phyloP scores from a whole-genome alignment of 1,140 invertebrate genomes.

The Pomacea maculata region DNA sequence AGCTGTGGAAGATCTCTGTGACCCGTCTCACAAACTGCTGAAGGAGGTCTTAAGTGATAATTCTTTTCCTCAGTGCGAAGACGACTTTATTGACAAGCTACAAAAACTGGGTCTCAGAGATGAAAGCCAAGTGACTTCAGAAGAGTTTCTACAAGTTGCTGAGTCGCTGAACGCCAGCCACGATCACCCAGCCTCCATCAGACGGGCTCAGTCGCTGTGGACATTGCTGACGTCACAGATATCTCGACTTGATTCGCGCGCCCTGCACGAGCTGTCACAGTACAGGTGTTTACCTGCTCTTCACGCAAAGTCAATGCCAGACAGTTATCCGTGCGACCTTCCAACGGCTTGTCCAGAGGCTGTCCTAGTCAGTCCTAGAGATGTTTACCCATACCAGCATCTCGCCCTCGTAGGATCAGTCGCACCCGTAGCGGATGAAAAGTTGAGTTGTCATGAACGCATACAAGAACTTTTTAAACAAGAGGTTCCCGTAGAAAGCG shows the following conservation, averaged over 20 bases:
- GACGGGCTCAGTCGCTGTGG: too few relatives aligned
- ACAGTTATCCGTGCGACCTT: slow-evolving; percentile 6
- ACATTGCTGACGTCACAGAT: too few relatives aligned
- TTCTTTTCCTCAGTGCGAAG: slow-evolving; percentile 24
- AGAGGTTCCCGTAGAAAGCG: neutral
- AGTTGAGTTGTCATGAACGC: neutral
- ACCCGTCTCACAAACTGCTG: slow-evolving; percentile 14
- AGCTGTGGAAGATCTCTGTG: slow-evolving; percentile 22
- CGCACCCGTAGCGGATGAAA: neutral
- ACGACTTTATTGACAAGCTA: slow-evolving; percentile 10
- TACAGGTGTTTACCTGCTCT: slow-evolving; percentile 8
- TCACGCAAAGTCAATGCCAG: slow-evolving; percentile 3
- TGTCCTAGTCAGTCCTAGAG: neutral
- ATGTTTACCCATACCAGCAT: slow-evolving; percentile 1
- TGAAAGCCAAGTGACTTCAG: slow-evolving; percentile 16
- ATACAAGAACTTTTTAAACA: neutral
- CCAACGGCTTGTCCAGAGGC: neutral
- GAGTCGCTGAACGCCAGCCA: too few relatives aligned
- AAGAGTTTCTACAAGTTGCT: neutral
- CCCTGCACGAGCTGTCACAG: neutral
- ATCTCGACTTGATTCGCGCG: neutral
- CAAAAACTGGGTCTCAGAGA: slow-evolving; percentile 18
- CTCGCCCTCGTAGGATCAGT: neutral
- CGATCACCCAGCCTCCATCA: too few relatives aligned
- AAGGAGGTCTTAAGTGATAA: slow-evolving; percentile 22